phyloP scores from a whole-genome alignment of 2,797 vertebrate genomes.

The Picus viridis region DNA sequence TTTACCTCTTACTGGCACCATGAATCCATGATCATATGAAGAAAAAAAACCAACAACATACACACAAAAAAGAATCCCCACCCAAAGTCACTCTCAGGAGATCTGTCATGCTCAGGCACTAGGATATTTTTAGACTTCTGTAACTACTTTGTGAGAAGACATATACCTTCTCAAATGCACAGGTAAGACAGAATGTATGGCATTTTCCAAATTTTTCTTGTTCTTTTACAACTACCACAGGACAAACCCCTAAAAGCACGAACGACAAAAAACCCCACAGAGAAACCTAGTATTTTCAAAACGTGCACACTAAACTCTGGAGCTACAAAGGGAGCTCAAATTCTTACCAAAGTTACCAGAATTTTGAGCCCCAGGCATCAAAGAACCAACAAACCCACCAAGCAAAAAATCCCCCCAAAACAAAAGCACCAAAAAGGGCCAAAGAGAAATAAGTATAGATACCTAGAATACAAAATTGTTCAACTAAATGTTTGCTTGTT shows the following conservation, averaged over 20 bases:
- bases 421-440: too few relatives aligned
- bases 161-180: background rate
- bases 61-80: too few relatives aligned
- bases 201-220: too few relatives aligned
- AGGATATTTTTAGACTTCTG: background rate
- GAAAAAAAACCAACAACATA: background rate
- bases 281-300: background rate
- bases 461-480: background rate
- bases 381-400: too few relatives aligned
- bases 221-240: background rate
- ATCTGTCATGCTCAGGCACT: background rate
- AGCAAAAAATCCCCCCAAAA: too few relatives aligned
- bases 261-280: background rate
- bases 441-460: background rate
- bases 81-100: background rate
- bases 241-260: background rate
- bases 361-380: background rate
- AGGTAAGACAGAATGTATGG: background rate
- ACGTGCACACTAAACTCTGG: background rate
- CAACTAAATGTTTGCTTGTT: background rate
- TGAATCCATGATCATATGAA: background rate
- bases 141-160: background rate
- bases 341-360: background rate
- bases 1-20: background rate
- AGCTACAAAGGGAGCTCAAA: background rate